phyloP scores from a whole-genome alignment of 2,888 invertebrate genomes.

The Synergus laeviventris region DNA sequence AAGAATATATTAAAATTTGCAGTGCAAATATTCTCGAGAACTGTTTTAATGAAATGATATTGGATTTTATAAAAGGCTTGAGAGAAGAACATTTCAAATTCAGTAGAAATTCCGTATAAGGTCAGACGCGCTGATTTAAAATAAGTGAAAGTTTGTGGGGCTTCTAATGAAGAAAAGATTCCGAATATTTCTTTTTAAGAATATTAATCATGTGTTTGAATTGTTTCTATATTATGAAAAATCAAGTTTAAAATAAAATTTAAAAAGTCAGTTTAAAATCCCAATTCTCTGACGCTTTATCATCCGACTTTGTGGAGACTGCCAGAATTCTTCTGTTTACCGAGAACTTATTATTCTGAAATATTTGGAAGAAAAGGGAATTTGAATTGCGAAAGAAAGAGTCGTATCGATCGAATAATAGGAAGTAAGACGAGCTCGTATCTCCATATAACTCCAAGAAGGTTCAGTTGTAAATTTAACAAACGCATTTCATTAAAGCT shows the following conservation, averaged over 20 bases:
- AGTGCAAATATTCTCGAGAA: neutral
- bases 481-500: constrained; percentile 60
- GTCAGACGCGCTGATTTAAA: neutral
- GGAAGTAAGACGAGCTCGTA: neutral
- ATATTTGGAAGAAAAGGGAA: neutral
- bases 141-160: neutral
- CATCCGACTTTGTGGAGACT: neutral
- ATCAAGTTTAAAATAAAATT: too few relatives aligned
- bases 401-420: neutral
- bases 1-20: neutral
- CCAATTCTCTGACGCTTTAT: neutral
- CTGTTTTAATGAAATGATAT: neutral
- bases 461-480: constrained; percentile 35
- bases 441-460: neutral
- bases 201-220: neutral
- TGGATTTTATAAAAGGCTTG: neutral
- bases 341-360: neutral
- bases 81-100: neutral
- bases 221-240: too few relatives aligned
- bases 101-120: neutral
- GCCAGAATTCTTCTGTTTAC: neutral
- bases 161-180: neutral
- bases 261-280: too few relatives aligned
- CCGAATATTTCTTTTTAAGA: neutral
- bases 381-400: neutral